Percentiles rank a stretch among this genome's conserved stretches.
Evolutionary conservation across 2,888 invertebrate species (phyloP).

Genomic region (Noctua comes): DNA sequence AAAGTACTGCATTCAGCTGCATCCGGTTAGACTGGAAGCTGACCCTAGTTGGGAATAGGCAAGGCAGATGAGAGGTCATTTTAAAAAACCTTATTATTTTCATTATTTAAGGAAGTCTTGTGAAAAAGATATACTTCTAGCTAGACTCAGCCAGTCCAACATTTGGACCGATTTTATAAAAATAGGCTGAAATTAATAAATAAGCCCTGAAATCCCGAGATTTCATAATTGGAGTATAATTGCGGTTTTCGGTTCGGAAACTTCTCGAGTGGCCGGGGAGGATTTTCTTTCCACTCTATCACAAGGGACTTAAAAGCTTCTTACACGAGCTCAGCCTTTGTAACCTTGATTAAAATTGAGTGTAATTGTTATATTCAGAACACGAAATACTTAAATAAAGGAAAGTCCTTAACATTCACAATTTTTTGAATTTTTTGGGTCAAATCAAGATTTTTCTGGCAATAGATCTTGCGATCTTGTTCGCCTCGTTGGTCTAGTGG

Average conservation of each 20-base stretch:
- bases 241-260: constrained; percentile 40
- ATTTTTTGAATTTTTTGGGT: background rate
- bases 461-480: no score
- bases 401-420: background rate
- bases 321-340: constrained; percentile 35
- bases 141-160: background rate
- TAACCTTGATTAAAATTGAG: constrained; percentile 43
- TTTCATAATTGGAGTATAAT: constrained; percentile 38
- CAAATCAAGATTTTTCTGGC: no score
- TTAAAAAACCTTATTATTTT: background rate
- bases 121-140: background rate
- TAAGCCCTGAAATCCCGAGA: constrained; percentile 18
- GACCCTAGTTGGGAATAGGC: no score
- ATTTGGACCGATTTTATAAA: background rate
- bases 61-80: no score
- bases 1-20: no score
- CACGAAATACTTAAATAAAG: constrained; percentile 1
- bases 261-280: constrained; percentile 29
- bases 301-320: constrained; percentile 46
- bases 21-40: no score
- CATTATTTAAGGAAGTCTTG: background rate
- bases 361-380: constrained; percentile 31
- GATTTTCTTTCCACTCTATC: constrained; percentile 44
- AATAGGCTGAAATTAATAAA: constrained; percentile 19
- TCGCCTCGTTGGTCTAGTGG: no score